Evolutionary conservation across 2,113 vertebrate genomes (phyloP).

Genomic region (human): GRCh38 chr15:53437501-53438000

Average conservation of each 20-base stretch:
- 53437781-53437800: neutral
- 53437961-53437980: neutral
- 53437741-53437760: neutral
- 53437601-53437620: neutral
- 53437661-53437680: neutral
- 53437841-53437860: neutral
- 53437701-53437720: neutral
- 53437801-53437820: neutral
- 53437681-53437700: neutral
- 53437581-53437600: neutral
- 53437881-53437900: neutral
- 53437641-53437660: neutral
- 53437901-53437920: neutral
- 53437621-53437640: neutral
- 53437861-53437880: neutral
- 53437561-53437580: neutral
- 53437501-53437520: neutral
- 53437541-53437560: neutral
- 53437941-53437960: neutral
- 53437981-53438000: neutral
- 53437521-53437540: neutral
- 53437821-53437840: neutral
- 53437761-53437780: neutral
- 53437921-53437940: neutral
- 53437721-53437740: neutral